These are phyloP conservation scores for Cephalopachus bancanus DNA, from an alignment of 2,797 vertebrate genomes.

Conservation along the genomic window DNA sequence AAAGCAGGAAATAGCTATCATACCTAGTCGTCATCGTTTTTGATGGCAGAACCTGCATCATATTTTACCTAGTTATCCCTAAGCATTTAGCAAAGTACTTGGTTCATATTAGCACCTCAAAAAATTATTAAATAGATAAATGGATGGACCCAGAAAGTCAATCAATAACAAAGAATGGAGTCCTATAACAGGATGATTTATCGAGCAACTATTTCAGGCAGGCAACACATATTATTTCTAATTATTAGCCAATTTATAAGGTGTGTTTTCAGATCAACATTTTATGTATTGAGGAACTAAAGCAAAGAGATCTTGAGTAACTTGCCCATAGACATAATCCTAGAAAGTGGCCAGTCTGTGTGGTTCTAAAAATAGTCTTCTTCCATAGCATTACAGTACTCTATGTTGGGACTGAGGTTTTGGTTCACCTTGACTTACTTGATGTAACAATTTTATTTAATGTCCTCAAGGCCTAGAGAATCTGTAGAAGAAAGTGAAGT, in stretches of 20 bases:
- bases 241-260: background rate
- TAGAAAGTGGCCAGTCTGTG: background rate
- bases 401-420: background rate
- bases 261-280: background rate
- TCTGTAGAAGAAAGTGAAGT: background rate
- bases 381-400: background rate
- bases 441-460: background rate
- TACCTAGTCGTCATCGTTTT: background rate
- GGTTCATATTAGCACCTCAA: background rate
- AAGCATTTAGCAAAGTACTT: background rate
- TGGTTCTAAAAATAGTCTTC: background rate
- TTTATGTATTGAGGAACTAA: conserved; percentile 15
- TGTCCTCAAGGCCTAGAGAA: background rate
- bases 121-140: background rate
- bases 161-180: background rate
- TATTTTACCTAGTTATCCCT: background rate
- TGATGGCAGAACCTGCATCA: background rate
- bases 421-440: background rate
- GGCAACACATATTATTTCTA: background rate
- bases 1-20: background rate
- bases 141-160: background rate
- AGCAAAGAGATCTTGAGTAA: background rate
- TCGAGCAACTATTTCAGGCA: background rate
- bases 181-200: background rate
- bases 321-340: background rate